Conservation (phyloP, 2,797 vertebrate species). For the Poeciliopsis presidionis region DNA sequence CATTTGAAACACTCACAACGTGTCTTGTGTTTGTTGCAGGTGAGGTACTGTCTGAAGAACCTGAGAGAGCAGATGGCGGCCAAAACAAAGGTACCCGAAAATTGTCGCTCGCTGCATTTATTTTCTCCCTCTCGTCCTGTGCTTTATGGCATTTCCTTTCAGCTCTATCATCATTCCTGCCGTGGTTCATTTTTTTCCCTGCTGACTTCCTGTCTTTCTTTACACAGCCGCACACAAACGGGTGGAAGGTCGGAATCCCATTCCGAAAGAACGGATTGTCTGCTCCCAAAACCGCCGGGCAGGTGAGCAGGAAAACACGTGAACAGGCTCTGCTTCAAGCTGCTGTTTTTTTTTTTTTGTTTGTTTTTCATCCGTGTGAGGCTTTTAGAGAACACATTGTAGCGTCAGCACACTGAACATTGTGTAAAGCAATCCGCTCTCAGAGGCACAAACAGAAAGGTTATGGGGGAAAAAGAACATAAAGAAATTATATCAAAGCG, state of each 20-base stretch:
- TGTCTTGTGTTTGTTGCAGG: constrained; percentile 67
- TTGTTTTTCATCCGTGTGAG: neutral
- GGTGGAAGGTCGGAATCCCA: constrained; percentile 66
- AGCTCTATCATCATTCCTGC: constrained; percentile 9
- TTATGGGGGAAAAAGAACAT: neutral
- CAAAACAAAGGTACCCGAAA: constrained; percentile 76
- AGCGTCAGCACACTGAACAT: neutral
- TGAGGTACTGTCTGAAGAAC: constrained; percentile 83
- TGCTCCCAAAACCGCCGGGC: constrained; percentile 40
- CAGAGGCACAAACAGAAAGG: constrained; percentile 3
- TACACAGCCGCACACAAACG: constrained; percentile 58
- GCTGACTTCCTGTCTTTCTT: constrained; percentile 50
- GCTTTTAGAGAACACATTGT: neutral
- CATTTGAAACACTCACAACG: neutral
- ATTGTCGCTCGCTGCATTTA: constrained; percentile 21
- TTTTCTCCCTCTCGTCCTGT: constrained; percentile 45
- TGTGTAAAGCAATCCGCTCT: constrained; percentile 31
- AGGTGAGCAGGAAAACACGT: constrained; percentile 54
- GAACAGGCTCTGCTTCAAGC: neutral
- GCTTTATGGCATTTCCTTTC: constrained; percentile 43
- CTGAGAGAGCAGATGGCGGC: constrained; percentile 84
- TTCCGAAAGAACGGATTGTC: constrained; percentile 63
- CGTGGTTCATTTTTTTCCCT: constrained; percentile 9
- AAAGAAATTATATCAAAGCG: neutral
- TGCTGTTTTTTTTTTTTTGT: neutral